phyloP scores from a whole-genome alignment of 2,113 vertebrate species.

The Podocnemis expansa region DNA sequence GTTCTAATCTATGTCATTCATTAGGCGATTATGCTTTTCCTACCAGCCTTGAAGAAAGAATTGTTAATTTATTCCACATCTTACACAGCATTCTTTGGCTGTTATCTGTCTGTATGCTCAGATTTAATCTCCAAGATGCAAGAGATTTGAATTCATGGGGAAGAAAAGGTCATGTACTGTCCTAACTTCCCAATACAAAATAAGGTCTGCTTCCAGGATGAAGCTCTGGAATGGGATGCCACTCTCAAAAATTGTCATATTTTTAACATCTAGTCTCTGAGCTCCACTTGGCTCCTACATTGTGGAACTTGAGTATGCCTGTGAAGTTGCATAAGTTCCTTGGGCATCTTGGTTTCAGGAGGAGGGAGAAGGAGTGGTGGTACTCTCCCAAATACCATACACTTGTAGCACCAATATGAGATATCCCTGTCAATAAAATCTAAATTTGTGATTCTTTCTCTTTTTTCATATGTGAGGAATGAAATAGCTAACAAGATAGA shows the following conservation, averaged over 20 bases:
- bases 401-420: background rate
- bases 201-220: background rate
- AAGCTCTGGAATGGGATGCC: background rate
- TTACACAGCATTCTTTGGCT: background rate
- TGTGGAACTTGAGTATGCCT: background rate
- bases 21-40: background rate
- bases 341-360: background rate
- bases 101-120: background rate
- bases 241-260: background rate
- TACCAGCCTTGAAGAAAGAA: background rate
- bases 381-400: background rate
- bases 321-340: background rate
- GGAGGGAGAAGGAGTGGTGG: background rate
- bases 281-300: background rate
- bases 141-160: background rate
- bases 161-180: background rate
- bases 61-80: background rate
- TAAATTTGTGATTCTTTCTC: background rate
- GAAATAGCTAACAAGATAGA: background rate
- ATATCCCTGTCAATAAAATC: background rate
- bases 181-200: background rate
- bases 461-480: background rate
- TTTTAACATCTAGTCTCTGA: background rate
- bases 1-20: constrained; percentile 21
- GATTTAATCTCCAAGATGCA: background rate